Percentiles rank a stretch among this genome's conserved stretches.
Conservation (phyloP, 2,888 invertebrate species). For the Chrysotoxum bicinctum region DNA sequence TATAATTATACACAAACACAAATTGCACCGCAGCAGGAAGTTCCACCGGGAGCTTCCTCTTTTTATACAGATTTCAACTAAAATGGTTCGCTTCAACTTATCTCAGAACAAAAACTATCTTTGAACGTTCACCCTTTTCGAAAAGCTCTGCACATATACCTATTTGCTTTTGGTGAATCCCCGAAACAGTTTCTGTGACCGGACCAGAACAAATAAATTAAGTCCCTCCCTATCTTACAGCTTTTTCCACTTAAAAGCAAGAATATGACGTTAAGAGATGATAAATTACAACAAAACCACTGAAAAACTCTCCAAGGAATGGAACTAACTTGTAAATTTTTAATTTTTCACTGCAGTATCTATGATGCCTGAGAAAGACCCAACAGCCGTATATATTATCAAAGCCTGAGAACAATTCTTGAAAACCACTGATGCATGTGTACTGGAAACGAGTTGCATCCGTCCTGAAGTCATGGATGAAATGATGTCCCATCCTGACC, state of each 20-base stretch:
- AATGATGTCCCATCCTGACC: conserved; percentile 26
- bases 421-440: conserved; percentile 48
- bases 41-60: not conserved
- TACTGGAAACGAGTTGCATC: conserved; percentile 46
- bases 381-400: not conserved
- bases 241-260: not conserved
- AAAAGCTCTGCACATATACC: not conserved
- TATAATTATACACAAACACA: too few relatives aligned
- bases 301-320: conserved; percentile 30
- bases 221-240: not conserved
- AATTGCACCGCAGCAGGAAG: too few relatives aligned
- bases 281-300: conserved; percentile 24
- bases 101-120: not conserved
- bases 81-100: not conserved
- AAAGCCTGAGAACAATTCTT: not conserved
- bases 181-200: not conserved
- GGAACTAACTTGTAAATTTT: conserved; percentile 24
- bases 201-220: not conserved
- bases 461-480: not conserved
- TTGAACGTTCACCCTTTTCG: not conserved
- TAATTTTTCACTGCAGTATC: conserved; percentile 36
- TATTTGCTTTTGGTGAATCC: not conserved
- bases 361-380: not conserved
- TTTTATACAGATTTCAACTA: too few relatives aligned
- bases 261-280: not conserved